These are phyloP conservation scores for Azorinus chamasolen DNA, from an alignment of 2,888 invertebrate species.

Conservation along the genomic window DNA sequence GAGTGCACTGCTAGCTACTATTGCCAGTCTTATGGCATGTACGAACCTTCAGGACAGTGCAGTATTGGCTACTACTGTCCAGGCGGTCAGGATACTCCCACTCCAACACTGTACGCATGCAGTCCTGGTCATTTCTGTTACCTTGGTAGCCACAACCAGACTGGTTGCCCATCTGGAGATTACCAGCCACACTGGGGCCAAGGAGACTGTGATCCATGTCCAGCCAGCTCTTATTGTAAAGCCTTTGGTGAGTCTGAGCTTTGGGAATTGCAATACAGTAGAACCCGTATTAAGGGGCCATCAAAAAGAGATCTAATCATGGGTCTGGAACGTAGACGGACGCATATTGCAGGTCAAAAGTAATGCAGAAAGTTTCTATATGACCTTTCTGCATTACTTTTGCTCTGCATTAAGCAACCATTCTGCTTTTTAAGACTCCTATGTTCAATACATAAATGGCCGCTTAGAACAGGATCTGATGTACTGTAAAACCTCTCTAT, in stretches of 20 bases:
- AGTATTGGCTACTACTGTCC: constrained; percentile 84
- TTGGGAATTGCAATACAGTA: no score
- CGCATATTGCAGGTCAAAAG: no score
- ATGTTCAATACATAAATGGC: no score
- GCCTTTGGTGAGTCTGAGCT: constrained; percentile 76
- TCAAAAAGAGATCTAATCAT: no score
- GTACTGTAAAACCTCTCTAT: no score
- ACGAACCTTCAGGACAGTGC: constrained; percentile 77
- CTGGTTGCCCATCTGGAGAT: constrained; percentile 84
- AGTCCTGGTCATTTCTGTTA: constrained; percentile 85
- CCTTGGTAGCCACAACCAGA: constrained; percentile 82
- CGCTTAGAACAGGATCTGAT: no score
- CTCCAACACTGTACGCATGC: constrained; percentile 78
- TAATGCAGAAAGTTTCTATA: no score
- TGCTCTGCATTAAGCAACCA: no score
- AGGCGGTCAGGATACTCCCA: constrained; percentile 78
- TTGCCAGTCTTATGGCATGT: constrained; percentile 81
- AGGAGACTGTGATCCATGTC: constrained; percentile 81
- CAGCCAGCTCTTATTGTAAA: constrained; percentile 82
- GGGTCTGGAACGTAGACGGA: no score
- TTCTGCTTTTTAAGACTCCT: no score
- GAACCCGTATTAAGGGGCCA: no score
- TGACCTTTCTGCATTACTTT: no score
- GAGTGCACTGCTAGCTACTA: constrained; percentile 82
- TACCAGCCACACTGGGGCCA: constrained; percentile 83